phyloP scores from a whole-genome alignment of 1,140 invertebrate genomes.

The Neuroterus valhalla region DNA sequence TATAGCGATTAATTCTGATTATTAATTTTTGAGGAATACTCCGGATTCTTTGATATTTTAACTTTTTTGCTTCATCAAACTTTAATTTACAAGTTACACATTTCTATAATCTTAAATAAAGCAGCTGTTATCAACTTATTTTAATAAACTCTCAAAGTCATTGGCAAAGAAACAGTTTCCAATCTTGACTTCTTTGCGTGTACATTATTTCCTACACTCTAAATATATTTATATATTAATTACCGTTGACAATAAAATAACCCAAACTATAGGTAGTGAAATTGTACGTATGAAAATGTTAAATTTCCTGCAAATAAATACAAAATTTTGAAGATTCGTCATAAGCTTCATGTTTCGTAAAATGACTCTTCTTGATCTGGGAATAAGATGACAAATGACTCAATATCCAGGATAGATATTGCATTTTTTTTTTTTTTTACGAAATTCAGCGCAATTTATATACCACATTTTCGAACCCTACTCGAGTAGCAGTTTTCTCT shows the following conservation, averaged over 20 bases:
- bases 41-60: no score
- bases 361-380: not conserved
- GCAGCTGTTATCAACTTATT: no score
- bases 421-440: not conserved
- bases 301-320: not conserved
- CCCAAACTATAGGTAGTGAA: not conserved
- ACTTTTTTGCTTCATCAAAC: no score
- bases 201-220: not conserved
- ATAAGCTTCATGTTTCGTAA: not conserved
- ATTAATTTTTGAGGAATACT: no score
- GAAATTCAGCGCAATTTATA: not conserved
- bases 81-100: no score
- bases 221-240: conserved; percentile 26
- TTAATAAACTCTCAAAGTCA: not conserved
- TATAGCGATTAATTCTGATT: not conserved
- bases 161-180: not conserved
- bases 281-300: conserved; percentile 17
- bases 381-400: conserved; percentile 23
- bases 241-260: conserved; percentile 20
- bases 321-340: not conserved
- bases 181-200: not conserved
- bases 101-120: no score
- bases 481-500: not conserved
- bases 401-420: not conserved
- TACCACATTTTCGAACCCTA: not conserved